Conservation (phyloP, 1,140 invertebrate genomes). For the Cyphomyrmex costatus region DNA sequence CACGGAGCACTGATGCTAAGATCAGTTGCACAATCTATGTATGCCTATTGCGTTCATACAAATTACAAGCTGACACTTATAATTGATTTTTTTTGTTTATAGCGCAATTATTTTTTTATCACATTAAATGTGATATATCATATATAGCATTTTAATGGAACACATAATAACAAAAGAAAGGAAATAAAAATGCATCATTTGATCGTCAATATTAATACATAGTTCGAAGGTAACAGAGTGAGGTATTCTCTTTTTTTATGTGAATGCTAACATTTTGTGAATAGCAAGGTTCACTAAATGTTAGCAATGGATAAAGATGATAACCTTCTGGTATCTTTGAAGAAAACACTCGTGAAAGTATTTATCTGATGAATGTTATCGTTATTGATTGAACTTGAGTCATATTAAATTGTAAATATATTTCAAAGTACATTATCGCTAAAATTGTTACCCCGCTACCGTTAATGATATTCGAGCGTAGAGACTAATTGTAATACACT, state of each 20-base stretch:
- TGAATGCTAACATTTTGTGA: too few species aligned
- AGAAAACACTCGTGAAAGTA: too few species aligned
- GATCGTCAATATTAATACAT: background rate
- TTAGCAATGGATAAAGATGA: too few species aligned
- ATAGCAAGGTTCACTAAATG: too few species aligned
- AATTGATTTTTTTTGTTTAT: background rate
- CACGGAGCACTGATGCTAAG: too few species aligned
- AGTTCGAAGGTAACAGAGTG: too few species aligned
- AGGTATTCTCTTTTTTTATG: too few species aligned
- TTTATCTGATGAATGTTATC: too few species aligned
- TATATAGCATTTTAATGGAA: background rate
- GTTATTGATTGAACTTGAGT: background rate
- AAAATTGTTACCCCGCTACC: background rate
- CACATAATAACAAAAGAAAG: background rate
- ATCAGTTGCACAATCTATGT: too few species aligned
- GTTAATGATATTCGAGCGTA: conserved; percentile 5
- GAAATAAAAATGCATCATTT: background rate
- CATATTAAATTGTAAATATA: background rate
- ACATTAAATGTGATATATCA: background rate
- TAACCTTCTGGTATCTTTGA: too few species aligned
- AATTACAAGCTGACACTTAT: background rate
- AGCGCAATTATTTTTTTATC: background rate
- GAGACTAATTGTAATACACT: background rate
- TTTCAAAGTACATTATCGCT: background rate
- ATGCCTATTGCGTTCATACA: too few species aligned